Evolutionary conservation across 2,113 vertebrate genomes (phyloP).

Genomic region (Anolis sagrei): DNA sequence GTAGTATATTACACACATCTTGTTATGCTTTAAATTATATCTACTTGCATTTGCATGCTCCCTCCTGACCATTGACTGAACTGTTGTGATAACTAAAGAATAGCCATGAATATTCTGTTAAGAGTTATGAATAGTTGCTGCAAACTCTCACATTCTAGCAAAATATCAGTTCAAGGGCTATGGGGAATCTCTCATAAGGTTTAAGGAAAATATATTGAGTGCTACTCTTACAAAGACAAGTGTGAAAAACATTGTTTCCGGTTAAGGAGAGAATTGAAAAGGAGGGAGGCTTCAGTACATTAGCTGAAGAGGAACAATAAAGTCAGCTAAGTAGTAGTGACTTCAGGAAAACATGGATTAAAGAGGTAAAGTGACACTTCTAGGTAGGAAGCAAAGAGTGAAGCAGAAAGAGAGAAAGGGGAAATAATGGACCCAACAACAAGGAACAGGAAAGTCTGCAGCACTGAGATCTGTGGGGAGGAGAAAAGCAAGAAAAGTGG

Average conservation of each 20-base stretch:
- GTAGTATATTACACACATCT: not conserved
- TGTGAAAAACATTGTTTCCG: not conserved
- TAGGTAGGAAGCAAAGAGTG: not conserved
- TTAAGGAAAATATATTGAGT: not conserved
- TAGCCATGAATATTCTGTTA: not conserved
- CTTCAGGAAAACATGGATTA: not conserved
- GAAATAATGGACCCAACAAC: not conserved
- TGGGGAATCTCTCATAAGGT: not conserved
- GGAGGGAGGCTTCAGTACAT: not conserved
- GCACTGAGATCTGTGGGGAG: not conserved
- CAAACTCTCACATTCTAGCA: not conserved
- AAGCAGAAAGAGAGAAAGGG: not conserved
- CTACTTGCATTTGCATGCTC: not conserved
- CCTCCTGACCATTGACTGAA: not conserved
- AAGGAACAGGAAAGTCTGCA: not conserved
- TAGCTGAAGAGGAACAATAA: not conserved
- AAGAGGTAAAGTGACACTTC: not conserved
- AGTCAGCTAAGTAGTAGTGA: not conserved
- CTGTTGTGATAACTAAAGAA: not conserved
- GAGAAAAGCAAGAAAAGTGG: not conserved
- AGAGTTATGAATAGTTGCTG: not conserved
- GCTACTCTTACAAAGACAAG: not conserved
- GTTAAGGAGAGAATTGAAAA: not conserved
- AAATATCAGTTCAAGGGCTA: not conserved
- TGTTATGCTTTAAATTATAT: not conserved